A percentile compares a stretch with the other conserved stretches of the same genome.
Conservation (phyloP, 2,888 invertebrate genomes). For the Pachydiplax longipennis region DNA sequence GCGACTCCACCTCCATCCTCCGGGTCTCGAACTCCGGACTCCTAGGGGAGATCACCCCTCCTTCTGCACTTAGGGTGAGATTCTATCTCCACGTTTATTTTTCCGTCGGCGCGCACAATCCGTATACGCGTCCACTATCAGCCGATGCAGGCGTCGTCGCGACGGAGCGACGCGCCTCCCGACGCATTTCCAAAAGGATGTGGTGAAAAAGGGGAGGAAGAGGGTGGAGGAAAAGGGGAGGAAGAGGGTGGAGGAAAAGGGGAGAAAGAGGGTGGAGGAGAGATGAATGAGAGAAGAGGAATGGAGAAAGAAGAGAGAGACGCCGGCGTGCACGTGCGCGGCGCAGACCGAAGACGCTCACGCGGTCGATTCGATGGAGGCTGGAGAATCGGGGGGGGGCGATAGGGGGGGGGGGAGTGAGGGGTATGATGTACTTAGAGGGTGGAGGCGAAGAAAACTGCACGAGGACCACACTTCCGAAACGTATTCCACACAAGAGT, state of each 20-base stretch:
- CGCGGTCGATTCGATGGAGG: not conserved
- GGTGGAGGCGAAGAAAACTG: not conserved
- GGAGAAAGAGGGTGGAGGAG: not conserved
- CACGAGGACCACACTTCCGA: too few relatives aligned
- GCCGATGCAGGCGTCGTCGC: not conserved
- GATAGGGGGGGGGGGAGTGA: not conserved
- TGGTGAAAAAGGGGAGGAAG: not conserved
- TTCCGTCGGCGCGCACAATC: not conserved
- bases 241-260: not conserved
- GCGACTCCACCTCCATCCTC: slow-evolving; percentile 55
- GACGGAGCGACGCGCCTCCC: not conserved
- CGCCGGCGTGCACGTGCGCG: not conserved
- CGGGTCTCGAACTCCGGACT: not conserved
- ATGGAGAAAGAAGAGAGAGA: not conserved
- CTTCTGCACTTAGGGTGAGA: not conserved
- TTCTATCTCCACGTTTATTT: not conserved
- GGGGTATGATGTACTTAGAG: not conserved
- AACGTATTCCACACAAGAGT: not conserved
- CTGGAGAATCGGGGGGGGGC: not conserved
- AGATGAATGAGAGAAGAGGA: not conserved
- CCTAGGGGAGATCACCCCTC: not conserved
- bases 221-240: not conserved
- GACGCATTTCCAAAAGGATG: slow-evolving; percentile 18
- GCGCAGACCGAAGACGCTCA: not conserved
- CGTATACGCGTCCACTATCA: not conserved